Evolutionary conservation across 1,140 invertebrate species (phyloP), one percentile per base, ranked within the genome.

Genomic region (Drosophila lowei): DNA sequence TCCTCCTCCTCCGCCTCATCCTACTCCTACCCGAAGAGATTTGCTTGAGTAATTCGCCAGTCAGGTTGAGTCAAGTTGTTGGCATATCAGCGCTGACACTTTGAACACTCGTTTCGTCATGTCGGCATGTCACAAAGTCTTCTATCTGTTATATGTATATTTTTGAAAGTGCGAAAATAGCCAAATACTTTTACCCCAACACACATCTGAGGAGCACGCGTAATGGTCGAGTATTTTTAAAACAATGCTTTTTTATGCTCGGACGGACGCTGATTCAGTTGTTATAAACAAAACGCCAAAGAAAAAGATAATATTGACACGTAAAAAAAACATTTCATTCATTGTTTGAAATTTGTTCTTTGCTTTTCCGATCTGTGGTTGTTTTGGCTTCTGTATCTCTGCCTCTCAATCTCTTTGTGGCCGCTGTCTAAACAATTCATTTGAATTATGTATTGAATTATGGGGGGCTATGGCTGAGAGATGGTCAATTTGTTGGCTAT

Each of bases 271-370:
- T 79, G 50, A 68, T 77, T 78, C 52, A 78, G 54, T 65, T 70
- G 54, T 73, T 59, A 86, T 85, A 86, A 86, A 88, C 81, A 88
- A 81, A 81, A 58, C 48, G 78, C 34, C 66, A 55, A 68, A 18
- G 18, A 57, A 77, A 57, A 86, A 73, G 50, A 88, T 71, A 86
- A 81, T 89, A 86, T 86, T 86, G 83, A 88, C 83, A 83, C 67
- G 71, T 66, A 78, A 81, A 59, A 66, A 80, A 88, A 88, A 88
- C 83, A 83, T 79, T 86, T 86, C 78, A 88, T 86, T 88, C 83
- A 86, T 88, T 86, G 71, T 79, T 83, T 83, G 52, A 72, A 64
- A 55, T 64, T 62, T 64, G 56, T 58, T 60, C 61, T 59, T 63
- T 30, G 34, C 23, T 18, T 42, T 49, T 42, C 38, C 63, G 2